phyloP scores from a whole-genome alignment of 2,888 invertebrate genomes.

The Nematopogon swammerdamellus region DNA sequence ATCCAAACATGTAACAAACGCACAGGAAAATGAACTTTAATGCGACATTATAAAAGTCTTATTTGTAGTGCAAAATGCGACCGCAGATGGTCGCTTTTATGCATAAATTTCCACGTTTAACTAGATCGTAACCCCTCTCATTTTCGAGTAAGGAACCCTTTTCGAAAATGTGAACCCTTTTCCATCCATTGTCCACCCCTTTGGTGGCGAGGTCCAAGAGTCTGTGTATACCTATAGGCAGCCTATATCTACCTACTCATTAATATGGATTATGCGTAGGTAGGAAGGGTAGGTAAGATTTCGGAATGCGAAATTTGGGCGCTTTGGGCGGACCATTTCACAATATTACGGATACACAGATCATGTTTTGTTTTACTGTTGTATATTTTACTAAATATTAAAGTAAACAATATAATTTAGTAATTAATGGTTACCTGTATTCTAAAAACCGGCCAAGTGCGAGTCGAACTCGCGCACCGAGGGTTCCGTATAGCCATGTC shows the following conservation, averaged over 20 bases:
- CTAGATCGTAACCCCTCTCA: not conserved
- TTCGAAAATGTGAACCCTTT: not conserved
- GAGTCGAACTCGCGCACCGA: too few species aligned
- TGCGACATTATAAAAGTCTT: too few species aligned
- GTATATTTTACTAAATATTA: too few species aligned
- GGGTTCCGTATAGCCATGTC: too few species aligned
- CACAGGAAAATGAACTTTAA: too few species aligned
- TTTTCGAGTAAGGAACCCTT: not conserved
- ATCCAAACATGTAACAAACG: not conserved
- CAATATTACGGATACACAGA: too few species aligned
- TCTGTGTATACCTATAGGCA: not conserved
- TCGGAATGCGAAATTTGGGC: not conserved
- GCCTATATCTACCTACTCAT: not conserved
- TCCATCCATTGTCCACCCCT: not conserved
- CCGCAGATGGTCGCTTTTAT: not conserved
- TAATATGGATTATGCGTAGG: not conserved
- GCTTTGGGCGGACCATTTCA: too few species aligned
- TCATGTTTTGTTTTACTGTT: too few species aligned
- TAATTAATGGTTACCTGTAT: too few species aligned
- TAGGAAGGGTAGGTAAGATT: not conserved
- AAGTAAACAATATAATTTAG: too few species aligned
- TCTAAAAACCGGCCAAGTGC: too few species aligned
- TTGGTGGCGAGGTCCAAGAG: not conserved
- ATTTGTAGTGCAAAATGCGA: too few species aligned
- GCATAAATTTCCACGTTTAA: not conserved